These are phyloP conservation scores for Herminia tarsipennalis DNA, from an alignment of 2,888 invertebrate genomes.

Conservation along the genomic window DNA sequence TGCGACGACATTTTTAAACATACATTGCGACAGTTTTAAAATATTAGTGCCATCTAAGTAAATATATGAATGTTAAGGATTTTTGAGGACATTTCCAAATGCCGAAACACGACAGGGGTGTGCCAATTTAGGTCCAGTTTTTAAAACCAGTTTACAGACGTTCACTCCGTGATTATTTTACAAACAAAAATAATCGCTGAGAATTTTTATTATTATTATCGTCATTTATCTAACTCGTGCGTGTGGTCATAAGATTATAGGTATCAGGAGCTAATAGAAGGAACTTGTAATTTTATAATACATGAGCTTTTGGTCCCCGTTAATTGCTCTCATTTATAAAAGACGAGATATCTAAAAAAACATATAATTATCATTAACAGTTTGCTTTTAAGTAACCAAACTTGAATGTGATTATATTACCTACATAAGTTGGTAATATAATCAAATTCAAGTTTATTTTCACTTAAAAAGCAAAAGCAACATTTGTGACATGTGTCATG, in stretches of 20 bases:
- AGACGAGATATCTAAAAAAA: slow-evolving; percentile 33
- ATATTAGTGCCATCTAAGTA: slow-evolving; percentile 7
- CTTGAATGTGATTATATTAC: too few species aligned
- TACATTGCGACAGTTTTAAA: neutral
- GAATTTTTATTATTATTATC: slow-evolving; percentile 26
- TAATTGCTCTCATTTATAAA: slow-evolving; percentile 36
- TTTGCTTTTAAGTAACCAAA: too few species aligned
- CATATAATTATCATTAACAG: too few species aligned
- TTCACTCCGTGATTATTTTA: too few species aligned
- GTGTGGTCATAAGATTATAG: slow-evolving; percentile 14
- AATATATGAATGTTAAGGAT: slow-evolving; percentile 14
- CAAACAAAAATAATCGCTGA: slow-evolving; percentile 25
- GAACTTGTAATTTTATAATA: slow-evolving; percentile 4
- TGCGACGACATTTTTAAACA: too few species aligned
- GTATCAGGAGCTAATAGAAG: slow-evolving; percentile 12
- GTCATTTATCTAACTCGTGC: slow-evolving; percentile 20
- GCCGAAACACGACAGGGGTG: slow-evolving; percentile 25
- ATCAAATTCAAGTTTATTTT: too few species aligned
- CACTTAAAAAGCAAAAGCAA: too few species aligned
- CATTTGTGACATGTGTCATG: too few species aligned
- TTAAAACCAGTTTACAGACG: slow-evolving; percentile 28
- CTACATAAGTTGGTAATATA: too few species aligned
- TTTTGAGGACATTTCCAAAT: slow-evolving; percentile 18
- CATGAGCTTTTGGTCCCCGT: slow-evolving; percentile 30
- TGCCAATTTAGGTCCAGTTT: slow-evolving; percentile 39